phyloP scores from a whole-genome alignment of 2,888 invertebrate genomes.

The Drosophila antonietae region DNA sequence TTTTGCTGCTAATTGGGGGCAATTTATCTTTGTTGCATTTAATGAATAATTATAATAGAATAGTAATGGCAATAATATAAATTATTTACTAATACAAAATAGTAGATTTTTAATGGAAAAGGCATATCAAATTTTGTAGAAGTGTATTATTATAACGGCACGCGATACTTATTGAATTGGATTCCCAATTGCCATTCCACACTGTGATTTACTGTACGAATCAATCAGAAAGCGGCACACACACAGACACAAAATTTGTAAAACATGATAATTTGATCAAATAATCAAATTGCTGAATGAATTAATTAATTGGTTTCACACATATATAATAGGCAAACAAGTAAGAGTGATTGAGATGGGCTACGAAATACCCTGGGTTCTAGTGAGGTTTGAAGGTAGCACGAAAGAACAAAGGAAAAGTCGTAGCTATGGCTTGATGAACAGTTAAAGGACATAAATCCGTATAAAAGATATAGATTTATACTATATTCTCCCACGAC shows the following conservation, averaged over 20 bases:
- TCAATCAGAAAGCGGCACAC: constrained; percentile 56
- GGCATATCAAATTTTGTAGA: constrained; percentile 19
- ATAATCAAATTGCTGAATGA: constrained; percentile 37
- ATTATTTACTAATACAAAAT: neutral
- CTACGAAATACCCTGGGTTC: neutral
- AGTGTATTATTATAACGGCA: constrained; percentile 48
- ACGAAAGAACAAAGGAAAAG: too few species aligned
- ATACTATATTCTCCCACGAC: neutral
- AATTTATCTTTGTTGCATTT: too few species aligned
- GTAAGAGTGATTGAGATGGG: neutral
- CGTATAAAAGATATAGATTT: neutral
- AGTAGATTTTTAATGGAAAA: neutral
- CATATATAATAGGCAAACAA: neutral
- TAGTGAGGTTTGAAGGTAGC: too few species aligned
- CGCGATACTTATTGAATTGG: constrained; percentile 34
- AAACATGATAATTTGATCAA: constrained; percentile 45
- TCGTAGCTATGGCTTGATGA: too few species aligned
- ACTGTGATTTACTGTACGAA: constrained; percentile 41
- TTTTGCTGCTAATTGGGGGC: neutral
- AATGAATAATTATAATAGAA: neutral
- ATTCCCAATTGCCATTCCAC: constrained; percentile 29
- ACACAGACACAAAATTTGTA: constrained; percentile 27
- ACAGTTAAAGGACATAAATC: too few species aligned
- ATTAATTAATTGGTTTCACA: constrained; percentile 53
- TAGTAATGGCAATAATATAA: neutral